Base-by-base conservation (phyloP, 2,113 vertebrate species). In the Tragulus kanchil region DNA sequence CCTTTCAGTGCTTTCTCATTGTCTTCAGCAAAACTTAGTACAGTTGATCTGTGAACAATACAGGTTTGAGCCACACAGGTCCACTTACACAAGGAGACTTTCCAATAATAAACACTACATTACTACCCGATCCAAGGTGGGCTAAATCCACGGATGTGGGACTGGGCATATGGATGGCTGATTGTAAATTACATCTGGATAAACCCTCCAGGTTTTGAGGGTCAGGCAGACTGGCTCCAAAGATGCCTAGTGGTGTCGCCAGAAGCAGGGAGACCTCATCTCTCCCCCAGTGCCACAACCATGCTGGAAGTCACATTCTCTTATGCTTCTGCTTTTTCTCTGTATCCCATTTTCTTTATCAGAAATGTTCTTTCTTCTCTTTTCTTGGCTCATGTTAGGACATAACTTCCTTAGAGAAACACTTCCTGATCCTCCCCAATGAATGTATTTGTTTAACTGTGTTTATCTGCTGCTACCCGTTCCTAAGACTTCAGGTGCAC, bases 151-250 rank as follows among this genome's bases (percentile, higher is more conserved):
- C 1, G 19, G 31, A 25, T 81, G 78, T 0, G 0, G 78, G 21
- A 42, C 1, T 0, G 2, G 21, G 12, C 31, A 36, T 36, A 36
- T 36, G 36, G 36, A 36, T 58, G 12, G 54, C 54, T 81, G 54
- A 81, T 19, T 15, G 0, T 15, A 81, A 79, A 11, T 25, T 58
- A 9, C 11, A 25, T n/a, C 42, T 0, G 1, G 19, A 36, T 42
- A 54, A 81, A 58, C n/a, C 25, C 6, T 11, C 54, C n/a, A 7
- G 31, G 54, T 42, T 58, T 52, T 81, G 19, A n/a, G 31, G 21
- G 19, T 81, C 11, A 58, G 52, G 48, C 28, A 19, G 54, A 82
- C 26, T 67, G 48, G 28, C 28, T 62, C 45, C 16, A 11, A 82
- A 71, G 75, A 62, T 9, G 10, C 48, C 1, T 14, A 4, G 8